Evolutionary conservation across 2,797 vertebrate genomes (phyloP), one percentile per base, ranked within the genome.

Genomic region (Philypnodon macrostomus): DNA sequence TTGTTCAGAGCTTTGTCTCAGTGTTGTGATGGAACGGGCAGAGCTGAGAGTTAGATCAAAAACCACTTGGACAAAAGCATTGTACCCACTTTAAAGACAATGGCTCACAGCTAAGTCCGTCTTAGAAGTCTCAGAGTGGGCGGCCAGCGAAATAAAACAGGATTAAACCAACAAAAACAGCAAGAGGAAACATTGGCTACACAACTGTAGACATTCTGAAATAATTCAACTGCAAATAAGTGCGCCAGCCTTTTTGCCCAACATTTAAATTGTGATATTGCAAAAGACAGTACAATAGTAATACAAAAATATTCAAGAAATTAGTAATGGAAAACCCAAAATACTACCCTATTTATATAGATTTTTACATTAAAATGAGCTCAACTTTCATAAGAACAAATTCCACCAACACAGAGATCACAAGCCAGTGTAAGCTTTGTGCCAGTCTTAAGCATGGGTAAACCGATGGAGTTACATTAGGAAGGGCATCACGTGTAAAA

Each of bases 171-270:
- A 70, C 62, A 75, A 65, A 80, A 61, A 69, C 62, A 68, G 66
- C 48, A 39, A 83, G 74, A 70, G 61, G 71, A 72, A 63, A 77
- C 55, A 53, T 78, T 67, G 72, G 70, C 62, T 32, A 77, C 67
- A 81, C n/a, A n/a, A n/a, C n/a, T n/a, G 80, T 79, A 77, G 64
- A 57, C 58, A 68, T 71, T 76, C 61, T 60, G 67, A 80, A 78
- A 66, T 27, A 76, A 58, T 53, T 61, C 65, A 72, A 69, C 47
- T 51, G 63, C 61, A 60, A 39, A 51, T n/a, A 66, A 71, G 51
- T 60, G 51, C 53, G 34, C 51, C 71, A 37, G 67, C 62, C 55
- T 60, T 63, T 73, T 75, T 64, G 59, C 63, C 33, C 53, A 67
- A n/a, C n/a, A n/a, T n/a, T n/a, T n/a, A n/a, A n/a, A n/a, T n/a